These are phyloP conservation scores for Remorina albescens DNA, from an alignment of 2,797 vertebrate genomes.

Conservation along the genomic window DNA sequence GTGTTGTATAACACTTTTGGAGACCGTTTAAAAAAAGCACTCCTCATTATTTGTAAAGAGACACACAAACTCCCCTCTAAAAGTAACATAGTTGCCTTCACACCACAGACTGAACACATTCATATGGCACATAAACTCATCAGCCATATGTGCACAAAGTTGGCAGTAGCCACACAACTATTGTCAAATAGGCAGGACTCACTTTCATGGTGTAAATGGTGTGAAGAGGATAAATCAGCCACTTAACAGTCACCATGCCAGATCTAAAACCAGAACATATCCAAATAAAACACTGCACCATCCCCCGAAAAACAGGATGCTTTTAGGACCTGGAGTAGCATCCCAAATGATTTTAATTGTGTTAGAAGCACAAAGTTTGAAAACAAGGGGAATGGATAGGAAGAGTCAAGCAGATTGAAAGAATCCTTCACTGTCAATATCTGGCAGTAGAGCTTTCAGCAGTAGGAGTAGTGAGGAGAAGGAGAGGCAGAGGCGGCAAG, in stretches of 20 bases:
- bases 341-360: constrained; percentile 55
- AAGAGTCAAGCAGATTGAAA: constrained; percentile 66
- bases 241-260: background rate
- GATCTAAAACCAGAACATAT: constrained; percentile 3
- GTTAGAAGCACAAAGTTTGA: constrained; percentile 46
- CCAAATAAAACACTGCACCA: constrained; percentile 31
- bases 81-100: constrained; percentile 12
- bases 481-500: constrained; percentile 57
- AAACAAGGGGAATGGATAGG: constrained; percentile 48
- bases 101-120: constrained; percentile 41
- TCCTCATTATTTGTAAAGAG: background rate
- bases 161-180: constrained; percentile 37
- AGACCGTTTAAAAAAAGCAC: background rate
- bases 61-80: background rate
- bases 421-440: constrained; percentile 74
- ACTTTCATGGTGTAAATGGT: constrained; percentile 12
- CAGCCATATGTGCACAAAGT: constrained; percentile 32
- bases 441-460: constrained; percentile 56
- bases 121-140: constrained; percentile 49
- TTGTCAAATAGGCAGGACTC: constrained; percentile 34
- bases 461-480: constrained; percentile 43
- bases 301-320: constrained; percentile 27
- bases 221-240: constrained; percentile 18
- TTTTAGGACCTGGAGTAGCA: constrained; percentile 42
- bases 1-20: background rate